Base-by-base conservation (phyloP, 2,797 vertebrate genomes). In the Echeneis naucrates region DNA sequence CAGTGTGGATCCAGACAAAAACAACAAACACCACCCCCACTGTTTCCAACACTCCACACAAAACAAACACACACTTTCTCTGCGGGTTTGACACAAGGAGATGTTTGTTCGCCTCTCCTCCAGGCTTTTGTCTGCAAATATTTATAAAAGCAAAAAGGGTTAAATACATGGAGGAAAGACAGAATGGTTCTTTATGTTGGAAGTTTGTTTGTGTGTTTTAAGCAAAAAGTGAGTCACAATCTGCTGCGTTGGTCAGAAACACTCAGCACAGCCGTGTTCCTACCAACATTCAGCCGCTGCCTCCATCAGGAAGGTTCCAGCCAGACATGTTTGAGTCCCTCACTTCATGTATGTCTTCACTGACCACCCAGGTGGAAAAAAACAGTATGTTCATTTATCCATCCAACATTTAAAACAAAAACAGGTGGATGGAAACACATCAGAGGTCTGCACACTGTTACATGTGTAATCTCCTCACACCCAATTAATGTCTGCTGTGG, bases 401-500 rank as follows among this genome's bases (percentile, higher is more conserved):
- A 30, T 30, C 30, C 30, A 30, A 17, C 14, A 7, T 23, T 47
- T 21, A 10, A 4, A 6, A 8, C 3, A 21, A 47, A 23, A 23
- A 47, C 45, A 47, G 10, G 11, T 24, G 23, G 42, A 8, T 23
- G 11, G 45, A 42, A 40, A 27, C 30, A 23, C 12, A 14, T 7
- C 16, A n/a, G 58, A 55, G 26, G 23, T 33, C 16, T 24, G n/a
- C n/a, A n/a, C n/a, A n/a, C 51, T 53, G 64, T 58, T 44, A 74
- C 67, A 58, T 14, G 14, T 23, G 48, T 65, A 64, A 19, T 66
- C 50, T 57, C 27, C 37, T 77, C n/a, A 1, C 8, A 2, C 24
- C 70, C 80, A 80, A 86, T 83, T 81, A 87, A 58, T 72, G 30
- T 24, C 55, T 60, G 35, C 23, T 5, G n/a, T 26, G 35, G 55